phyloP scores from a whole-genome alignment of 2,113 vertebrate species.

The Microcebus ravelobensis region DNA sequence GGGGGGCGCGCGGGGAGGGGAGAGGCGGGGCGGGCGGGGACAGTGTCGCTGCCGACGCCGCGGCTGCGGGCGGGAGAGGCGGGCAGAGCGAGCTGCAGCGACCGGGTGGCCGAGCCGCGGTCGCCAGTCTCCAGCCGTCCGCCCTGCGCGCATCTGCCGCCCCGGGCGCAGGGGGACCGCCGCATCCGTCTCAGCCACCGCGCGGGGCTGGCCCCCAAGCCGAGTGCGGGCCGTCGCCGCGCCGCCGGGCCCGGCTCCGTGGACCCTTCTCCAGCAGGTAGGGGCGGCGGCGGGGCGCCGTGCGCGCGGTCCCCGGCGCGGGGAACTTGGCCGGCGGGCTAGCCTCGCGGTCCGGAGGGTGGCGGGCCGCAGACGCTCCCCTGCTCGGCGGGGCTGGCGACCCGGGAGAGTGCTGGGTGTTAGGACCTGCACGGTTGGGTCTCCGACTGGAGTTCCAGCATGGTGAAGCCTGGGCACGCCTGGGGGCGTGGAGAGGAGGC shows the following conservation, averaged over 20 bases:
- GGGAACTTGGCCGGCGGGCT: background rate
- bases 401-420: background rate
- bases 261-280: constrained; percentile 46
- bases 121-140: constrained; percentile 78
- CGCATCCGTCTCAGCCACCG: background rate
- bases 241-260: background rate
- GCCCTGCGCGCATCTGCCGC: background rate
- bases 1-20: background rate
- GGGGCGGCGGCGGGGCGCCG: background rate
- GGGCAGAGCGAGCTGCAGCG: constrained; percentile 72
- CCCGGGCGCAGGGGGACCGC: background rate
- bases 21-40: constrained; percentile 23
- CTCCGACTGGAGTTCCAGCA: background rate
- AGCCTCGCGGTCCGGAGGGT: background rate
- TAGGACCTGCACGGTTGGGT: background rate
- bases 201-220: constrained; percentile 50
- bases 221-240: background rate
- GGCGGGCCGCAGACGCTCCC: background rate
- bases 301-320: background rate
- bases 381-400: background rate
- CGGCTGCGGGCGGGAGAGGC: constrained; percentile 68
- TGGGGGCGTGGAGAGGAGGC: background rate
- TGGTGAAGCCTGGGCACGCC: background rate
- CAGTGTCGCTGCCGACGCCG: background rate
- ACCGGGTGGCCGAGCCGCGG: constrained; percentile 75